Conservation (phyloP, 2,797 vertebrate species). For the Rachycentron canadum region DNA sequence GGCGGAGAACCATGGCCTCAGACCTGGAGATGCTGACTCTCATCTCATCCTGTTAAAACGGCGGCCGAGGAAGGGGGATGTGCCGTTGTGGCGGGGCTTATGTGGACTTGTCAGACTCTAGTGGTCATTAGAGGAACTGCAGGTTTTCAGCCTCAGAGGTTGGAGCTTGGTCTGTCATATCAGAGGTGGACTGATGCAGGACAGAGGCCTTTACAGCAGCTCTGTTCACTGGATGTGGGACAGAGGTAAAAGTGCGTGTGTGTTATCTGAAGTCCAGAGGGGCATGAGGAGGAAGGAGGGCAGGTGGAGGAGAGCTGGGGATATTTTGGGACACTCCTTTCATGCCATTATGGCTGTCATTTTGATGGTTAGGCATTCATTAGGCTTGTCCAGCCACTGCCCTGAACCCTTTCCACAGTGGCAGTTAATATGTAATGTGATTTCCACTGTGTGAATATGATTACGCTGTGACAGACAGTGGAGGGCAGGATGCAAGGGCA, state of each 20-base stretch:
- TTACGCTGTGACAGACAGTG: conserved; percentile 68
- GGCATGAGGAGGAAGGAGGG: conserved; percentile 21
- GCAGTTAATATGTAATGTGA: conserved; percentile 65
- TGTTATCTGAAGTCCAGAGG: conserved; percentile 20
- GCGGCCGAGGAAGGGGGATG: no score
- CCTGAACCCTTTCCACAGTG: conserved; percentile 64
- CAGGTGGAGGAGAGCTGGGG: conserved; percentile 37
- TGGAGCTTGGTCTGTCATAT: no score
- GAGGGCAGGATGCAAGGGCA: conserved; percentile 68
- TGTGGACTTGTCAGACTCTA: no score
- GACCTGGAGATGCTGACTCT: no score
- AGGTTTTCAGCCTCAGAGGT: no score
- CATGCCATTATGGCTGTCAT: conserved; percentile 63
- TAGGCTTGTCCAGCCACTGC: conserved; percentile 59
- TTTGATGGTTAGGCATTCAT: conserved; percentile 65
- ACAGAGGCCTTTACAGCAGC: no score
- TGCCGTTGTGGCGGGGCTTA: no score
- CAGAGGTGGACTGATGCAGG: no score
- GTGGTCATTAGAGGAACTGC: no score
- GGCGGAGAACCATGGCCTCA: no score
- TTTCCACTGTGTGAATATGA: conserved; percentile 65
- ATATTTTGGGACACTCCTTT: conserved; percentile 57
- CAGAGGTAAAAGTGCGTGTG: conserved; percentile 10
- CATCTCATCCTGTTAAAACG: no score
- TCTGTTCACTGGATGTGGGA: conserved; percentile 20